Conservation (phyloP, 2,888 invertebrate species). For the Pristionchus arcanus region DNA sequence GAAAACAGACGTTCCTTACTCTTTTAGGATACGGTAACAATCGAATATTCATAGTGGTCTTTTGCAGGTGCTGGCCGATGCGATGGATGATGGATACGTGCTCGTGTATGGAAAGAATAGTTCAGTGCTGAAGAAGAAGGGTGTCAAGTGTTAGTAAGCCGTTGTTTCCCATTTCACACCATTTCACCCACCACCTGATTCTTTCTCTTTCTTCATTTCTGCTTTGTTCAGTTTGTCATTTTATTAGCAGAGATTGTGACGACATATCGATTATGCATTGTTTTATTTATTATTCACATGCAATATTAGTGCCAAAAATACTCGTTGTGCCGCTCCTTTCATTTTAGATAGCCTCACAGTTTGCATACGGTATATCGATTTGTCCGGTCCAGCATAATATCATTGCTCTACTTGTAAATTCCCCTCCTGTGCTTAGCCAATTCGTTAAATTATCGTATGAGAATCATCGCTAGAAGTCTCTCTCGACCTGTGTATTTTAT, state of each 20-base stretch:
- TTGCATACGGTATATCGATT: neutral
- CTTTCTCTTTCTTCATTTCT: neutral
- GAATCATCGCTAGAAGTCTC: neutral
- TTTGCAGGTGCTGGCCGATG: slow-evolving; percentile 5
- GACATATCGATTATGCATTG: neutral
- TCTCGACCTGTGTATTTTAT: neutral
- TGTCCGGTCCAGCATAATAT: neutral
- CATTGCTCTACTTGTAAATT: neutral
- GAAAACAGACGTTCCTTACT: too few species aligned
- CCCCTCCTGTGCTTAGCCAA: neutral
- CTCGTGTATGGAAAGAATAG: slow-evolving; percentile 29
- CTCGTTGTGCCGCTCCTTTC: neutral
- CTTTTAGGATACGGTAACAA: neutral
- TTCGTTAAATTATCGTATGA: neutral
- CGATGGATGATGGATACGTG: slow-evolving; percentile 29
- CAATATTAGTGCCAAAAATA: neutral
- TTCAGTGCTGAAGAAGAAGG: neutral
- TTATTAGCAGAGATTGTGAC: neutral
- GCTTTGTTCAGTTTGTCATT: neutral
- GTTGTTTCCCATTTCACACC: neutral
- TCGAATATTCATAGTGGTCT: too few species aligned
- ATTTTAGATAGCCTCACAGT: neutral
- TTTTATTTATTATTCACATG: neutral
- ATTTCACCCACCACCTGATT: neutral
- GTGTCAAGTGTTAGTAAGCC: neutral